Percentiles rank a stretch among this genome's conserved stretches.
Evolutionary conservation across 2,888 invertebrate genomes (phyloP).

Genomic region (Flexamia atlantica): DNA sequence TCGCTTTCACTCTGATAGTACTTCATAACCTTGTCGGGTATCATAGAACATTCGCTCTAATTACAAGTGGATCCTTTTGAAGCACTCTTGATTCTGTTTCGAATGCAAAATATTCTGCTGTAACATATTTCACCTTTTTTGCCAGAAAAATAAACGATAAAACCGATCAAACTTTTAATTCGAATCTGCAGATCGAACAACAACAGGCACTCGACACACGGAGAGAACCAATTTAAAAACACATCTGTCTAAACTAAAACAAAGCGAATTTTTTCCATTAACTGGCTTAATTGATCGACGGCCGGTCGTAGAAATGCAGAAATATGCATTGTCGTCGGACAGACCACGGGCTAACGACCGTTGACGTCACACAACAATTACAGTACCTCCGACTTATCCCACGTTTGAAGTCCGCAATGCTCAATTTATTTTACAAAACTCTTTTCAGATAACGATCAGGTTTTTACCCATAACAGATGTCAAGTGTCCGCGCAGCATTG

Average conservation of each 20-base stretch:
- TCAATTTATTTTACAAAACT: conserved; percentile 55
- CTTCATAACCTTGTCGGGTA: too few relatives aligned
- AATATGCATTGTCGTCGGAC: conserved; percentile 39
- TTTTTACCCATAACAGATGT: conserved; percentile 48
- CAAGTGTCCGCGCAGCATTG: conserved; percentile 47
- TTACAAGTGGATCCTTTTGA: too few relatives aligned
- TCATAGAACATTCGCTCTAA: too few relatives aligned
- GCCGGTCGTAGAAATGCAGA: conserved; percentile 39
- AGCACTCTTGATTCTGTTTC: neutral
- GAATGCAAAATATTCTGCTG: neutral
- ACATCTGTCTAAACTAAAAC: conserved; percentile 56
- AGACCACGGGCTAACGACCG: conserved; percentile 7
- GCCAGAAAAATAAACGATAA: neutral
- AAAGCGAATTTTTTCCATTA: conserved; percentile 58
- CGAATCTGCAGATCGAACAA: conserved; percentile 14
- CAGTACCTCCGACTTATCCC: conserved; percentile 42
- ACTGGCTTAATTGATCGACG: conserved; percentile 25
- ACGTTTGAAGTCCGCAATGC: conserved; percentile 9
- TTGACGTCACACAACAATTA: neutral
- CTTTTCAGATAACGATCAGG: conserved; percentile 42
- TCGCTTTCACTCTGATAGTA: too few relatives aligned
- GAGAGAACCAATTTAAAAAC: conserved; percentile 44
- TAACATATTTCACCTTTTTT: neutral
- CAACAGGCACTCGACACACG: neutral
- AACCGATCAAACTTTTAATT: conserved; percentile 15